These are phyloP conservation scores for Octopus bimaculoides DNA, from an alignment of 1,140 invertebrate species.

Conservation along the genomic window DNA sequence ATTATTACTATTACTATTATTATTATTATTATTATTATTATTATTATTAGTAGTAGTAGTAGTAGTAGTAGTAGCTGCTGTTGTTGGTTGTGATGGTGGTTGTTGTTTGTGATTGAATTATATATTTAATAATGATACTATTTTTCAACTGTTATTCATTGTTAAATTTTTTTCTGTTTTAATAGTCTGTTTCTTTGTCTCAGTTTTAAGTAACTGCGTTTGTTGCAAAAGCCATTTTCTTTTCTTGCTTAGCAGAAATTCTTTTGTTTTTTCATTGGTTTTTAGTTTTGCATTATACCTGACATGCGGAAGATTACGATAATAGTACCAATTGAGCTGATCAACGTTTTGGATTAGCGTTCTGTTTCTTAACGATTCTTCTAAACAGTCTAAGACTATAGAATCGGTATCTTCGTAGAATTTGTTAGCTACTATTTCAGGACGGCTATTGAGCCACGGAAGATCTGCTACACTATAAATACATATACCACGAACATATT, in stretches of 20 bases:
- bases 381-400: constrained; percentile 44
- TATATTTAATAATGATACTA: too few relatives aligned
- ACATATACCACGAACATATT: constrained; percentile 36
- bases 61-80: too few relatives aligned
- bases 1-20: too few relatives aligned
- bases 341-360: constrained; percentile 15
- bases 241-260: constrained; percentile 14
- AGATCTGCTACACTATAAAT: constrained; percentile 45
- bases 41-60: too few relatives aligned
- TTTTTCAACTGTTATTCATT: too few relatives aligned
- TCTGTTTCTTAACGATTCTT: constrained; percentile 33
- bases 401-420: constrained; percentile 43
- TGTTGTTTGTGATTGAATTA: too few relatives aligned
- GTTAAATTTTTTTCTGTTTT: too few relatives aligned
- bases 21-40: too few relatives aligned
- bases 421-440: constrained; percentile 50
- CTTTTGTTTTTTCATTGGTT: background rate
- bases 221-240: constrained; percentile 19
- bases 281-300: constrained; percentile 16
- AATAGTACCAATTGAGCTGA: constrained; percentile 27
- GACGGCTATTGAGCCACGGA: constrained; percentile 32
- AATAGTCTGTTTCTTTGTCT: background rate
- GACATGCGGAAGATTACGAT: constrained; percentile 28
- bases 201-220: background rate
- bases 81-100: too few relatives aligned